Evolutionary conservation across 2,888 invertebrate species (phyloP).

Genomic region (Lysandra coridon): DNA sequence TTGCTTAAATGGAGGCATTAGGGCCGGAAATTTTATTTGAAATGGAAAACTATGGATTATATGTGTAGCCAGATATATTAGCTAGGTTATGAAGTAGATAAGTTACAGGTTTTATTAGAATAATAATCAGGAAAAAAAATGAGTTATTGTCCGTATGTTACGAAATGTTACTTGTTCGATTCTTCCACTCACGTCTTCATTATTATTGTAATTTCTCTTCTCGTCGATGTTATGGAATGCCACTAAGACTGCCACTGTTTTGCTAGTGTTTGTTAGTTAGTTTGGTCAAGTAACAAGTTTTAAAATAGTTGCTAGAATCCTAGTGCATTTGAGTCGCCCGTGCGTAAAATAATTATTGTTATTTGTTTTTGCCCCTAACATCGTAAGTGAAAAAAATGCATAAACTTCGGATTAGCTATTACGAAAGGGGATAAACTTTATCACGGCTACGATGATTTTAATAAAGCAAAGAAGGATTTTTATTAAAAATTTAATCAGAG

Average conservation of each 20-base stretch:
- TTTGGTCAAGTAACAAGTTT: neutral
- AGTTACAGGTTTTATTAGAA: no score
- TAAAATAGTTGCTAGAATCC: no score
- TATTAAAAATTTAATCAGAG: slow-evolving; percentile 31
- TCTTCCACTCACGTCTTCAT: no score
- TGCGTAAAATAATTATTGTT: neutral
- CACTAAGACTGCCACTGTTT: neutral
- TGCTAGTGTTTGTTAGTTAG: neutral
- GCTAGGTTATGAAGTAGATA: no score
- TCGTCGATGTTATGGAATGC: neutral
- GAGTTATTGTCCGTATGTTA: no score
- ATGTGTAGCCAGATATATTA: no score
- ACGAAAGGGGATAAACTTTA: neutral
- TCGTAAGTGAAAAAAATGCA: neutral
- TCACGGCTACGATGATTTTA: neutral
- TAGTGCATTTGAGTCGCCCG: neutral
- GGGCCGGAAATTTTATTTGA: no score
- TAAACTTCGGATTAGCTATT: neutral
- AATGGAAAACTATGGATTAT: no score
- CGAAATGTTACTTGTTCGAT: no score
- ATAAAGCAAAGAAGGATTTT: slow-evolving; percentile 19
- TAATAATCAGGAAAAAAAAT: no score
- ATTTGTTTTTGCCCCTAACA: neutral
- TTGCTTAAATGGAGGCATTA: no score
- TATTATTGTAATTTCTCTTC: neutral